phyloP scores from a whole-genome alignment of 2,113 vertebrate genomes.

The Heterochromis multidens region DNA sequence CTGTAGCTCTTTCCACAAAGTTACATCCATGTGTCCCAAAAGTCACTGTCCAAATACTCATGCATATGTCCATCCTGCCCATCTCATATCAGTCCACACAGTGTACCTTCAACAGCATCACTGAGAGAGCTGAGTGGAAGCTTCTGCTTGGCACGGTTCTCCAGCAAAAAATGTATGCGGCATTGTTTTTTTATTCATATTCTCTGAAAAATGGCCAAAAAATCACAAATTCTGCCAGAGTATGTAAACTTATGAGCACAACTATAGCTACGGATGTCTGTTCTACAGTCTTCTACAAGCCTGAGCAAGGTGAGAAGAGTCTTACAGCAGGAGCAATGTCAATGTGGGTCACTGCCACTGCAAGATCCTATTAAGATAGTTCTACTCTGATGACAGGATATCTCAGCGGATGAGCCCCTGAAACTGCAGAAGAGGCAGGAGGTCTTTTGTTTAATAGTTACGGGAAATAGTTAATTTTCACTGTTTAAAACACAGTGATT shows the following conservation, averaged over 20 bases:
- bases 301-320: neutral
- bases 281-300: too few relatives aligned
- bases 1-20: slow-evolving; percentile 38
- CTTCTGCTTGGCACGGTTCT: neutral
- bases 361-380: neutral
- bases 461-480: neutral
- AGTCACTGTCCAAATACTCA: neutral
- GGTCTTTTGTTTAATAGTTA: neutral
- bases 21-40: slow-evolving; percentile 33
- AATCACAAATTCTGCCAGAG: too few relatives aligned
- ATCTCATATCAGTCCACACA: neutral
- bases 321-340: neutral
- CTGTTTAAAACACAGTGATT: neutral
- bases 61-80: neutral
- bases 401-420: neutral
- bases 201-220: too few relatives aligned
- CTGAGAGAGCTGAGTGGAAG: neutral
- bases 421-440: neutral
- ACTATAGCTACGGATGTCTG: too few relatives aligned
- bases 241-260: too few relatives aligned
- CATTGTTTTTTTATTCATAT: neutral
- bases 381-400: neutral
- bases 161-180: neutral
- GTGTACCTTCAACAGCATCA: neutral
- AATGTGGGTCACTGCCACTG: neutral